Evolutionary conservation across 1,140 invertebrate genomes (phyloP).

Genomic region (Sesamia nonagrioides): DNA sequence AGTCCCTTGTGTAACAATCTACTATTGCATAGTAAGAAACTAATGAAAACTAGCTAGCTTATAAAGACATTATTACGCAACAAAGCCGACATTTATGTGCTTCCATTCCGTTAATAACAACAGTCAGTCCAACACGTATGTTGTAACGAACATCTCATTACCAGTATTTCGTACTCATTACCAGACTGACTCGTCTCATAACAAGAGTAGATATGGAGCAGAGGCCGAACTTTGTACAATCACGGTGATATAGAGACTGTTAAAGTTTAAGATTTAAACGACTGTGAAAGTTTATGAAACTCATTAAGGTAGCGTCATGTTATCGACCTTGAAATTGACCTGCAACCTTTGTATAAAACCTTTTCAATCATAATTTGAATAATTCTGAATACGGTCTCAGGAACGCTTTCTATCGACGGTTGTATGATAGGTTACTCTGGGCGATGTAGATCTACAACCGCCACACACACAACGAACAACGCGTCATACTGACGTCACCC

Average conservation of each 20-base stretch:
- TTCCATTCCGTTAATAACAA: constrained; percentile 54
- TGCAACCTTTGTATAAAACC: too few species aligned
- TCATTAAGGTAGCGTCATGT: too few species aligned
- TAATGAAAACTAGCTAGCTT: constrained; percentile 11
- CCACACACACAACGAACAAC: too few species aligned
- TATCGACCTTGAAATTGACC: too few species aligned
- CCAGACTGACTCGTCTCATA: constrained; percentile 6
- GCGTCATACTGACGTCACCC: too few species aligned
- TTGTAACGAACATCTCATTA: constrained; percentile 84
- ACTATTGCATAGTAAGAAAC: neutral
- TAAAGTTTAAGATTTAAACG: neutral
- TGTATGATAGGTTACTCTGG: too few species aligned
- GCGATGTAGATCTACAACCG: too few species aligned
- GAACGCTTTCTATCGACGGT: too few species aligned
- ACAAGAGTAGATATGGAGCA: neutral
- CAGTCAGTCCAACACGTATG: constrained; percentile 71
- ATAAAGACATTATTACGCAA: constrained; percentile 38
- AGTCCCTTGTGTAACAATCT: too few species aligned
- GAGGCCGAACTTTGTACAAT: neutral
- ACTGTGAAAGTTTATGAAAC: too few species aligned
- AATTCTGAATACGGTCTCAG: too few species aligned
- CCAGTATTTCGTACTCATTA: constrained; percentile 66
- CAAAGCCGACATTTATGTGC: constrained; percentile 51
- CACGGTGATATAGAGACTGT: neutral
- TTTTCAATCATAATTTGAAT: too few species aligned